A percentile compares a stretch with the other conserved stretches of the same genome.
These are phyloP conservation scores for Pachyseris speciosa DNA, from an alignment of 64 coral and sea anemone genomes.

Conservation along the genomic window DNA sequence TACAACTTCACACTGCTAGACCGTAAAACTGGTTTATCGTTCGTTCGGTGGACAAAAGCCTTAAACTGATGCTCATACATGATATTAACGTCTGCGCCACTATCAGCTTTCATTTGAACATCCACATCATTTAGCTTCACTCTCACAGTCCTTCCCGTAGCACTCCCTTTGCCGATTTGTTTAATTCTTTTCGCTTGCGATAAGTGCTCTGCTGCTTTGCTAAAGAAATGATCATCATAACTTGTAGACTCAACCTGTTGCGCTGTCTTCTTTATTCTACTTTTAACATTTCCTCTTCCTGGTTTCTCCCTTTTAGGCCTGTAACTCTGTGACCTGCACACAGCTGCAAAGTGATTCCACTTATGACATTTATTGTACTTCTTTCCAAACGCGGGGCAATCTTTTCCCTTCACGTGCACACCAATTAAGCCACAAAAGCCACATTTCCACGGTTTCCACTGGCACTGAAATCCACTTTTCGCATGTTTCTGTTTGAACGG, in stretches of 20 bases:
- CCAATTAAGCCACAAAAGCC: background rate
- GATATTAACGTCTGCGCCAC: slow-evolving; percentile 67
- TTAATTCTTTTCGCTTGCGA: slow-evolving; percentile 55
- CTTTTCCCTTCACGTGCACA: background rate
- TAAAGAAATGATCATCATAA: slow-evolving; percentile 68
- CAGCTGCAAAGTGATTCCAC: slow-evolving; percentile 45
- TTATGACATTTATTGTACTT: slow-evolving; percentile 29
- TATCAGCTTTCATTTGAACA: slow-evolving; percentile 48
- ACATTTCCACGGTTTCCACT: background rate
- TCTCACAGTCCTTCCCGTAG: background rate
- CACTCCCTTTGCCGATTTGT: background rate
- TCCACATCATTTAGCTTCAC: slow-evolving; percentile 40
- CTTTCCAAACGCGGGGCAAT: slow-evolving; percentile 6
- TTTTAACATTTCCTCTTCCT: background rate
- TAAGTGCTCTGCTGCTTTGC: slow-evolving; percentile 31
- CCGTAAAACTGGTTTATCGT: background rate
- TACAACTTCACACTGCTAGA: slow-evolving; percentile 21
- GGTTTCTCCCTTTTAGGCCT: slow-evolving; percentile 5
- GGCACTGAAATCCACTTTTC: background rate
- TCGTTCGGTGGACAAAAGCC: slow-evolving; percentile 6
- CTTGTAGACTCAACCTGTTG: slow-evolving; percentile 44
- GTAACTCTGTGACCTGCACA: slow-evolving; percentile 8
- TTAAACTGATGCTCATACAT: slow-evolving; percentile 80
- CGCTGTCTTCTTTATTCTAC: slow-evolving; percentile 56
- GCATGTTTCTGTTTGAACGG: background rate